Conservation (phyloP, 2,888 invertebrate species). For the Lottia scabra region DNA sequence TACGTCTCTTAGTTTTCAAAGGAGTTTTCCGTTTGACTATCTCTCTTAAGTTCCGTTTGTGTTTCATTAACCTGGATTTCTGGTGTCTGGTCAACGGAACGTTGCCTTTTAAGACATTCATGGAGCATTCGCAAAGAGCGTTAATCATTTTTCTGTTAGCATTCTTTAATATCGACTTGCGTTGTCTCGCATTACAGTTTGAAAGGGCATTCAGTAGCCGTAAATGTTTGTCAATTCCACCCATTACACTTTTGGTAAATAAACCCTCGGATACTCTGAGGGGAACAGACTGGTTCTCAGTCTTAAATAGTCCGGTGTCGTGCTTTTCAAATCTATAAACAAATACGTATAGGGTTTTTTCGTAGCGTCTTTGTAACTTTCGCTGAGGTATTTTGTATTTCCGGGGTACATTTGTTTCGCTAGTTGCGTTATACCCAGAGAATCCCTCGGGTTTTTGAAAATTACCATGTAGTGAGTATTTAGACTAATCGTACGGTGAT, state of each 20-base stretch:
- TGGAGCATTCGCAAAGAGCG: not conserved
- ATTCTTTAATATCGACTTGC: not conserved
- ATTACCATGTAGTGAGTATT: constrained; percentile 15
- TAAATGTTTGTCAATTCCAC: too few species aligned
- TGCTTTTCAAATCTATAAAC: constrained; percentile 18
- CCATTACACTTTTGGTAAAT: constrained; percentile 12
- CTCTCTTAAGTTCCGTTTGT: not conserved
- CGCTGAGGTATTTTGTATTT: not conserved
- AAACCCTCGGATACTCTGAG: not conserved
- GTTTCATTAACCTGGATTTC: constrained; percentile 6
- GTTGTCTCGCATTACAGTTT: not conserved
- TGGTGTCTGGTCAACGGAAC: constrained; percentile 8
- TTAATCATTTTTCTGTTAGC: not conserved
- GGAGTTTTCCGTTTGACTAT: not conserved
- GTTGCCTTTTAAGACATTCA: constrained; percentile 11
- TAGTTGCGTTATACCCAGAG: not conserved
- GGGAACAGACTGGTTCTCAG: constrained; percentile 21
- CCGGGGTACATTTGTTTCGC: constrained; percentile 19
- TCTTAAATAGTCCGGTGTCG: constrained; percentile 11
- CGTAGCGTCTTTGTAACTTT: constrained; percentile 10
- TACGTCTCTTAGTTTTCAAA: not conserved
- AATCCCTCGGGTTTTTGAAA: not conserved
- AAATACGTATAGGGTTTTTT: constrained; percentile 16
- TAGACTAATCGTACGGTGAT: constrained; percentile 9
- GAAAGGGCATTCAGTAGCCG: not conserved